Evolutionary conservation across 2,797 vertebrate genomes (phyloP).

Genomic region (Margarornis squamiger): DNA sequence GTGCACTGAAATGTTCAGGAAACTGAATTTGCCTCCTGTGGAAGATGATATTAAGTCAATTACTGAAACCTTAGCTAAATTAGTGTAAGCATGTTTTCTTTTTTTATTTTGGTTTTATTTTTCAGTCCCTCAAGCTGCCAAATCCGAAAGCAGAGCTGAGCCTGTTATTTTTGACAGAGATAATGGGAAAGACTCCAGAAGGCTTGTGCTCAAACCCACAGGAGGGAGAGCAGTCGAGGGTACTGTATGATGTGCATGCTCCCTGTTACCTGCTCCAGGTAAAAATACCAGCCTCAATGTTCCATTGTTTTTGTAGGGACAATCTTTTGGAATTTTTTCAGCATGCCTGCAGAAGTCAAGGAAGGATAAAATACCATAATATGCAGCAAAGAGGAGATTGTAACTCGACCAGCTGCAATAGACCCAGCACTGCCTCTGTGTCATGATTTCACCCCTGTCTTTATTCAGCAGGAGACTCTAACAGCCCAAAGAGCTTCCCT

Average conservation of each 20-base stretch:
- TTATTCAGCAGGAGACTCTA: not conserved
- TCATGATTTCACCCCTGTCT: not conserved
- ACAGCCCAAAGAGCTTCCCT: not conserved
- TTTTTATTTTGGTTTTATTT: not conserved
- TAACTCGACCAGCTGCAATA: not conserved
- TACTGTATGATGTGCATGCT: not conserved
- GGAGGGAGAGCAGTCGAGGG: not conserved
- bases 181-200: not conserved
- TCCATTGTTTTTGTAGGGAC: not conserved
- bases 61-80: not conserved
- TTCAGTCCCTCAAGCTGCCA: not conserved
- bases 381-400: not conserved
- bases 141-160: not conserved
- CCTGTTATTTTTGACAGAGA: not conserved
- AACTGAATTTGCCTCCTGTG: not conserved
- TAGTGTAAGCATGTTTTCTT: rapidly evolving
- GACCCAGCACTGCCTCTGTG: not conserved
- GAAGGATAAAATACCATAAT: not conserved
- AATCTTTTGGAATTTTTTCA: not conserved
- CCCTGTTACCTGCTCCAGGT: not conserved
- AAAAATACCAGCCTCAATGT: not conserved
- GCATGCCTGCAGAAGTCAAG: not conserved
- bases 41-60: not conserved
- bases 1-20: not conserved
- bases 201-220: rapidly evolving